These are phyloP conservation scores for Amblyjoppa fuscipennis DNA, from an alignment of 2,888 invertebrate species.

Conservation along the genomic window DNA sequence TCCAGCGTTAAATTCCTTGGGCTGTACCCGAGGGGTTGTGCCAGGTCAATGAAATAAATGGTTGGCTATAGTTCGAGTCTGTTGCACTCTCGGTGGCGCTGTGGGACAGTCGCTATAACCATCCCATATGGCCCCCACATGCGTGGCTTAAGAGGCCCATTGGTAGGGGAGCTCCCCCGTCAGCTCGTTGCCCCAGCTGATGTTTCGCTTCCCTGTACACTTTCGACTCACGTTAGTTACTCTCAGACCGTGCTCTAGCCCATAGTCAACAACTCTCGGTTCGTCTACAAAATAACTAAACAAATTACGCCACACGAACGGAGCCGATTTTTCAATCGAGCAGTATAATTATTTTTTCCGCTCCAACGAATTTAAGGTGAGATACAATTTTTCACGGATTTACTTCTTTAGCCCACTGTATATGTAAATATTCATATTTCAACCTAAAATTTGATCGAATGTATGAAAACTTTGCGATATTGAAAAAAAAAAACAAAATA, in stretches of 20 bases:
- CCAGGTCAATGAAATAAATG: conserved; percentile 36
- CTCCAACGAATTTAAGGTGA: not conserved
- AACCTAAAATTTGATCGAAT: not conserved
- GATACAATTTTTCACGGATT: not conserved
- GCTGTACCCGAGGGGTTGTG: conserved; percentile 19
- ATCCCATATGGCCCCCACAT: conserved; percentile 80
- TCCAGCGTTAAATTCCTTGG: not conserved
- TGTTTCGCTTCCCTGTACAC: conserved; percentile 73
- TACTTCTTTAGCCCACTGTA: not conserved
- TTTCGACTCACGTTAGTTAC: conserved; percentile 74
- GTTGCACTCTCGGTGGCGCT: conserved; percentile 44
- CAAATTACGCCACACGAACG: not conserved
- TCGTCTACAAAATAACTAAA: conserved; percentile 9
- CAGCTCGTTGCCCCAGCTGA: conserved; percentile 79
- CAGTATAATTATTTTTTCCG: not conserved
- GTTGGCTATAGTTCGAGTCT: conserved; percentile 13
- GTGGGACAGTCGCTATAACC: conserved; percentile 32
- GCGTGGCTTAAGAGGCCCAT: conserved; percentile 66
- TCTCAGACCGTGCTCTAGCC: conserved; percentile 77
- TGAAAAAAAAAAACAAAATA: no score
- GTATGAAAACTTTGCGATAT: not conserved
- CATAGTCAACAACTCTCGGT: conserved; percentile 44
- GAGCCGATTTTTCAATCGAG: not conserved
- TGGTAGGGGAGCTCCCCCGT: conserved; percentile 63
- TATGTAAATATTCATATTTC: not conserved